Percentiles rank a stretch among this genome's conserved stretches.
These are phyloP conservation scores for Hydractinia echinata DNA, from an alignment of 30 jellyfish, hydroid and myxozoan genomes.

Conservation along the genomic window DNA sequence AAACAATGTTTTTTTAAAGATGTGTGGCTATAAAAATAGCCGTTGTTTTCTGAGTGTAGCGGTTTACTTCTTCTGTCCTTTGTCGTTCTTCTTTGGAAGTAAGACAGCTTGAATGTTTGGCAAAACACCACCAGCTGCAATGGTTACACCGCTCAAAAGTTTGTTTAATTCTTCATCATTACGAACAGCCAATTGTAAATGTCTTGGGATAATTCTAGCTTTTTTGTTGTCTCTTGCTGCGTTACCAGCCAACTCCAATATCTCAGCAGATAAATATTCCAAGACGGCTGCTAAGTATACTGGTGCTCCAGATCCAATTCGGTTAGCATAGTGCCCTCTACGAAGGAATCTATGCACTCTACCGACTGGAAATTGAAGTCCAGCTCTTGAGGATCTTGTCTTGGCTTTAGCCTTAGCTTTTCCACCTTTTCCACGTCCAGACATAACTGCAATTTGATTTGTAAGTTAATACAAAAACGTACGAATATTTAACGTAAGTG, in stretches of 20 bases:
- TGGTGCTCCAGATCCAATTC: conserved; percentile 96
- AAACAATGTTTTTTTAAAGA: neutral
- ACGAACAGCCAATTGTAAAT: conserved; percentile 86
- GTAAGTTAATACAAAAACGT: no score
- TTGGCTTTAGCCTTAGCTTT: conserved; percentile 53
- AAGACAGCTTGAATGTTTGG: conserved; percentile 91
- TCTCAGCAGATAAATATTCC: conserved; percentile 95
- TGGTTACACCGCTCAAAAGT: conserved; percentile 90
- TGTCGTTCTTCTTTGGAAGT: conserved; percentile 74
- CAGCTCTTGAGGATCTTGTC: conserved; percentile 85
- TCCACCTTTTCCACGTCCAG: conserved; percentile 98
- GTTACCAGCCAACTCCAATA: conserved; percentile 97
- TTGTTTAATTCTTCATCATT: conserved; percentile 96
- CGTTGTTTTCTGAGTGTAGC: neutral
- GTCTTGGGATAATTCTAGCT: conserved; percentile 89
- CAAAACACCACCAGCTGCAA: conserved; percentile 91
- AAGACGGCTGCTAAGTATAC: conserved; percentile 96
- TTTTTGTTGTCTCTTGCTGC: conserved; percentile 99
- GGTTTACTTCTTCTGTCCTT: conserved; percentile 15
- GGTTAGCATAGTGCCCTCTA: conserved; percentile 79
- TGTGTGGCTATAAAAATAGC: conserved; percentile 23
- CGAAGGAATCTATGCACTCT: conserved; percentile 77
- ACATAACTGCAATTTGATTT: conserved; percentile 22
- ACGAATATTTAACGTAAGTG: no score
- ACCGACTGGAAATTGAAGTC: conserved; percentile 97